Percentiles rank a stretch among this genome's conserved stretches.
Evolutionary conservation across 2,888 invertebrate genomes (phyloP).

Genomic region (Lepidocyrtoides sp.): DNA sequence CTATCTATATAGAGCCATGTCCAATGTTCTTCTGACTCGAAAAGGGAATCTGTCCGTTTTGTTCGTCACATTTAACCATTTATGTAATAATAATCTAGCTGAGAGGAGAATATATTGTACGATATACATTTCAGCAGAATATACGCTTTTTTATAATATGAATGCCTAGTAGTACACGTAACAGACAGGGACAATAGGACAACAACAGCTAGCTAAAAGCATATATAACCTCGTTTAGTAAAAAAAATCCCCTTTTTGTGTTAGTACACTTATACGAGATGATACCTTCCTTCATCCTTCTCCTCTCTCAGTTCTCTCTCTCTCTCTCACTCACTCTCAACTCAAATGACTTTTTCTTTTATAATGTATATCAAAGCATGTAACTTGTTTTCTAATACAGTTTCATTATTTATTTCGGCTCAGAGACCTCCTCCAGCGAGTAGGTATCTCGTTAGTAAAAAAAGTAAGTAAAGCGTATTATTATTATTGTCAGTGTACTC

Average conservation of each 20-base stretch:
- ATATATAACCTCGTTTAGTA: not conserved
- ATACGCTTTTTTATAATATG: not conserved
- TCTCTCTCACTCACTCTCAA: no score
- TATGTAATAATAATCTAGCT: slow-evolving; percentile 30
- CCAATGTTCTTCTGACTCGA: slow-evolving; percentile 20
- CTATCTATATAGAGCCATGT: not conserved
- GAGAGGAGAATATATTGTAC: not conserved
- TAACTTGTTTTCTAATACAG: slow-evolving; percentile 62
- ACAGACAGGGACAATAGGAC: slow-evolving; percentile 8
- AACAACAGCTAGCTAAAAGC: not conserved
- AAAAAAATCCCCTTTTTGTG: slow-evolving; percentile 3
- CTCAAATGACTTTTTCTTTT: slow-evolving; percentile 29
- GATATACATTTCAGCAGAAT: not conserved
- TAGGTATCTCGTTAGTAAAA: not conserved
- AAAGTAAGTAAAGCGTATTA: slow-evolving; percentile 4
- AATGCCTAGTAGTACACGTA: not conserved
- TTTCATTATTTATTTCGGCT: slow-evolving; percentile 57
- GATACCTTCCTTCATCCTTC: not conserved
- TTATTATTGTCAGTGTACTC: not conserved
- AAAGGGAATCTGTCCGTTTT: slow-evolving; percentile 56
- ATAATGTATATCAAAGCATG: not conserved
- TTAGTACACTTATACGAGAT: slow-evolving; percentile 10
- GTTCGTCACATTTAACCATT: slow-evolving; percentile 48
- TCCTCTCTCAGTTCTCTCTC: not conserved
- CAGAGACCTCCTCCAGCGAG: slow-evolving; percentile 58